Evolutionary conservation across 2,888 invertebrate species (phyloP), one percentile per base, ranked within the genome.

Genomic region (Lordiphosa andalusiaca): DNA sequence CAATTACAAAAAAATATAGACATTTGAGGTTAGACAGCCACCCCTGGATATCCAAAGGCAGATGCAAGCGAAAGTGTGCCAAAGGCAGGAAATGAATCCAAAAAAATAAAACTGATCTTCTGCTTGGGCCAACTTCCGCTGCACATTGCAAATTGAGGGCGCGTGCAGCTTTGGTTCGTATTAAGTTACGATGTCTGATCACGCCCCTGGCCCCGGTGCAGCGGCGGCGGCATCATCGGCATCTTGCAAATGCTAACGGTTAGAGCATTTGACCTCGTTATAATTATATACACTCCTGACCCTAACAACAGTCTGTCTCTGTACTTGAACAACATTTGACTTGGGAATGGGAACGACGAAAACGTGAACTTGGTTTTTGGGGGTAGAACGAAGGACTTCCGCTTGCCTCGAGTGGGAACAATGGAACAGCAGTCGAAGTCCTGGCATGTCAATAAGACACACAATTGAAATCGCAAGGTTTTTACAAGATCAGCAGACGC

Each of bases 371-470:
- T 46, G 44, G 48, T 47, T 10, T 51, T 39, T 36, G 16, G 41
- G 69, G 54, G 59, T 59, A 52, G 73, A 62, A 77, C 78, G 73
- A 61, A 78, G 73, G 73, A 78, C 82, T 78, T 78, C 77, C 82
- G 77, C 56, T 66, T 66, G 64, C 55, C 41, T 50, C 40, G 48
- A 54, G 35, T 40, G 30, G 42, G 53, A 66, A 59, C 61, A 66
- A 68, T 68, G 58, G 60, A 61, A 71, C 67, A 67, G 62, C 52
- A 38, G 62, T 61, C 37, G 55, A 46, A 61, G 67, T 71, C 37
- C 57, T 73, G 75, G 61, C 78, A 75, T 82, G 82, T 78, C 77
- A 82, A 78, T 78, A 73, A 78, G 78, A 77, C 78, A 77, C 71
- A 47, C 76, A 82, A 62, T 75, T 69, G 67, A 71, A 66, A 53